These are phyloP conservation scores for Morbakka virulenta DNA, from an alignment of 30 jellyfish, hydroid and myxozoan species.

Conservation along the genomic window DNA sequence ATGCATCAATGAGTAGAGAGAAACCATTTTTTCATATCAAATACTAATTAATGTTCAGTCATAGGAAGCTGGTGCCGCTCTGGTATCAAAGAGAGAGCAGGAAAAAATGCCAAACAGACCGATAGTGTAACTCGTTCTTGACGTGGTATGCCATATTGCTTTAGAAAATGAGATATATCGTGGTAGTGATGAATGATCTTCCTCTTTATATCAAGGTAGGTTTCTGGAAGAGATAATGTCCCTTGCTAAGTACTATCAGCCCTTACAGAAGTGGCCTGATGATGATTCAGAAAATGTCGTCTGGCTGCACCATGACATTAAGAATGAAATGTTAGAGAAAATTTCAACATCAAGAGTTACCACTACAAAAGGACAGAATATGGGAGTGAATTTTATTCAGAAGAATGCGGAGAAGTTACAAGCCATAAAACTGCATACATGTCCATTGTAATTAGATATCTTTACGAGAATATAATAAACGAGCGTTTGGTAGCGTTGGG, in stretches of 20 bases:
- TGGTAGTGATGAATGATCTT: slow-evolving; percentile 2
- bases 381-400: neutral
- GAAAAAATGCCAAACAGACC: neutral
- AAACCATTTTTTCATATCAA: neutral
- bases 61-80: neutral
- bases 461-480: neutral
- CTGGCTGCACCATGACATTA: neutral
- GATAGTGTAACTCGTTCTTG: slow-evolving; percentile 9
- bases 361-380: neutral
- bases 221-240: slow-evolving; percentile 17
- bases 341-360: neutral
- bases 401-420: neutral
- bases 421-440: neutral
- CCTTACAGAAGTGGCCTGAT: slow-evolving; percentile 24
- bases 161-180: neutral
- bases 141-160: slow-evolving; percentile 12
- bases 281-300: slow-evolving; percentile 22
- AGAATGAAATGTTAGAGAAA: slow-evolving; percentile 22
- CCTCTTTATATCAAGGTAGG: slow-evolving; percentile 1
- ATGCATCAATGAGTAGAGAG: slow-evolving; percentile 31
- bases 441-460: neutral
- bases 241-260: slow-evolving; percentile 32
- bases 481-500: neutral
- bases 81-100: neutral
- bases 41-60: neutral